These are phyloP conservation scores for Cliona cf. orientalis DNA, from an alignment of 37 sponge, comb jelly and placozoan species.

Conservation along the genomic window DNA sequence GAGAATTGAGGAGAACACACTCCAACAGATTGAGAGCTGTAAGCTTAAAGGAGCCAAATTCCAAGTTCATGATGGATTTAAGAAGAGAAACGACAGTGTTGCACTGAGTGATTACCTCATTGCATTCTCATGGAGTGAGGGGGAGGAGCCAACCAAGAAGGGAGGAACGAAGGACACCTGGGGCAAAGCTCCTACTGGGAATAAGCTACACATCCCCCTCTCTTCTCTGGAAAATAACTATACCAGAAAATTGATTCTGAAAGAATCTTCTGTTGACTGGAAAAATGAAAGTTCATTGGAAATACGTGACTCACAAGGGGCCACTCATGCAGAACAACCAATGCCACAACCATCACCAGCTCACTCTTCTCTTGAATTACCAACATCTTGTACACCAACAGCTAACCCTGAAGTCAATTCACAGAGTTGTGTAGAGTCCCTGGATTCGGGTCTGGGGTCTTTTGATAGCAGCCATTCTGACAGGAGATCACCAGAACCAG, in stretches of 20 bases:
- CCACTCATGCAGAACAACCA: background rate
- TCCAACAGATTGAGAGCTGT: constrained; percentile 29
- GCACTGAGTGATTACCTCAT: constrained; percentile 38
- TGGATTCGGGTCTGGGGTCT: no score
- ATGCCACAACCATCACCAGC: background rate
- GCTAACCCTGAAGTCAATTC: background rate
- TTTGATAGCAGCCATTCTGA: no score
- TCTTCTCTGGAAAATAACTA: no score
- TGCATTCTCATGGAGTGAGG: constrained; percentile 51
- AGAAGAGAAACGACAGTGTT: constrained; percentile 27
- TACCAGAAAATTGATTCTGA: no score
- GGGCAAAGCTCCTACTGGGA: constrained; percentile 40
- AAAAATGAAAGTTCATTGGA: background rate
- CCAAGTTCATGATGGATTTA: constrained; percentile 25
- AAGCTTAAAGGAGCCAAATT: constrained; percentile 4
- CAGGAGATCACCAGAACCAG: no score
- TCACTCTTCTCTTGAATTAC: background rate
- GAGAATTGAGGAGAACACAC: constrained; percentile 16
- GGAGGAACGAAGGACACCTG: constrained; percentile 52
- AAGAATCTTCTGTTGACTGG: no score
- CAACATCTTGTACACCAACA: background rate
- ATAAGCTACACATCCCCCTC: constrained; percentile 26
- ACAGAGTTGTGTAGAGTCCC: no score
- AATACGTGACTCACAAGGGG: background rate
- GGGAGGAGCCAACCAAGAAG: constrained; percentile 22